These are phyloP conservation scores for Neodontobutis hainanensis DNA, from an alignment of 2,113 vertebrate genomes.

Conservation along the genomic window DNA sequence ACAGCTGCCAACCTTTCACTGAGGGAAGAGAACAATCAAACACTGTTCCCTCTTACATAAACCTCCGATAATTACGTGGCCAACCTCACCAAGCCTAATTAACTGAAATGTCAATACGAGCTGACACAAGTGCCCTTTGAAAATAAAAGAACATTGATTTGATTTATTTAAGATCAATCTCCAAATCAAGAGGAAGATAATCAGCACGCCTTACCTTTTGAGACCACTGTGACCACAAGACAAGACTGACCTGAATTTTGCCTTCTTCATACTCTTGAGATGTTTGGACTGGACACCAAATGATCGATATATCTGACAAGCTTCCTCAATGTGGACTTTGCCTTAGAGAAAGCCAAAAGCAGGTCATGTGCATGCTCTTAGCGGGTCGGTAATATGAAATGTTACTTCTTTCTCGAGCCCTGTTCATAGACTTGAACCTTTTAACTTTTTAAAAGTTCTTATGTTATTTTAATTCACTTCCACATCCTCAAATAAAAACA, in stretches of 20 bases:
- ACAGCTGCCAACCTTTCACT: conserved; percentile 7
- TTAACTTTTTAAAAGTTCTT: too few species aligned
- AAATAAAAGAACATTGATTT: conserved; percentile 11
- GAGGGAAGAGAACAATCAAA: neutral
- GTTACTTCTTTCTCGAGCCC: too few species aligned
- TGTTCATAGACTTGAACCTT: too few species aligned
- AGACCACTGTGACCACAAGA: neutral
- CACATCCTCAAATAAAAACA: too few species aligned
- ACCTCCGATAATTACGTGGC: neutral
- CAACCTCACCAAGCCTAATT: conserved; percentile 12
- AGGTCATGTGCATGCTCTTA: neutral
- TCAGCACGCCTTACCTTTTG: neutral
- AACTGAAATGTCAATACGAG: conserved; percentile 17
- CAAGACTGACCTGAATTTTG: neutral
- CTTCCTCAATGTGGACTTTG: neutral
- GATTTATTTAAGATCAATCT: conserved; percentile 13
- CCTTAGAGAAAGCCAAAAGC: neutral
- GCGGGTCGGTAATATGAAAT: too few species aligned
- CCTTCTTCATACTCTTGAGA: neutral
- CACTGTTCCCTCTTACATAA: neutral
- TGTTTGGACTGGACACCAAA: neutral
- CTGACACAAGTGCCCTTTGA: neutral
- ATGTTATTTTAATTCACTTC: too few species aligned
- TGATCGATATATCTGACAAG: neutral
- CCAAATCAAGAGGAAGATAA: neutral